Conservation (phyloP, 2,113 vertebrate species). For the Pungitius pungitius region DNA sequence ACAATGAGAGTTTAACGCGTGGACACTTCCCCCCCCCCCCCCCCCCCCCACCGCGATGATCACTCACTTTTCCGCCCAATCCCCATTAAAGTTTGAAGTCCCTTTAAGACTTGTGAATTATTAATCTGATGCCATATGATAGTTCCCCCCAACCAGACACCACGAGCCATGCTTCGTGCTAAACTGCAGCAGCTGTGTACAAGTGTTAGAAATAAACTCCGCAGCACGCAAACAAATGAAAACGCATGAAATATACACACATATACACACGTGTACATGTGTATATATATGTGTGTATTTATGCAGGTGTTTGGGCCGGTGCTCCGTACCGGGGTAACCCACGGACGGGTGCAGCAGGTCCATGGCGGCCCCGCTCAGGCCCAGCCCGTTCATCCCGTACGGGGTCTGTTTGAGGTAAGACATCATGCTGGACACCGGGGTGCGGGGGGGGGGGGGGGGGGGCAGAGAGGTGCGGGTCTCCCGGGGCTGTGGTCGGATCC, state of each 20-base stretch:
- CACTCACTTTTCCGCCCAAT: not conserved
- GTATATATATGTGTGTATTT: too few species aligned
- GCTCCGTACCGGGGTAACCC: conserved; percentile 90
- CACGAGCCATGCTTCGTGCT: not conserved
- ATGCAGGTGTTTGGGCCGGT: not conserved
- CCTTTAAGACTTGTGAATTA: not conserved
- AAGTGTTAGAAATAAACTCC: not conserved
- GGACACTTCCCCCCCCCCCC: too few species aligned
- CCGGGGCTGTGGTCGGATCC: conserved; percentile 21
- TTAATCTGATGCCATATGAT: not conserved
- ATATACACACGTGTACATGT: too few species aligned
- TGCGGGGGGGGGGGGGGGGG: conserved; percentile 52
- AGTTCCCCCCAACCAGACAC: not conserved
- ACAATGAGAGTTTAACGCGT: not conserved
- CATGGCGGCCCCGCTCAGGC: conserved; percentile 91
- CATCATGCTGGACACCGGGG: conserved; percentile 89
- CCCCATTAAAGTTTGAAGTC: not conserved
- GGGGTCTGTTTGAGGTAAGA: conserved; percentile 98
- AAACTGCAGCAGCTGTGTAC: not conserved
- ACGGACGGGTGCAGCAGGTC: conserved; percentile 96
- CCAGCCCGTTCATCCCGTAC: conserved; percentile 95
- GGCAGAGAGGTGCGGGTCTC: conserved; percentile 17
- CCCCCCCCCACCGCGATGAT: not conserved
- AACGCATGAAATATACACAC: not conserved
- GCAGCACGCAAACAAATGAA: not conserved